Conservation (phyloP, 2,113 vertebrate genomes). For the Cyphomyrus plagiostoma region DNA sequence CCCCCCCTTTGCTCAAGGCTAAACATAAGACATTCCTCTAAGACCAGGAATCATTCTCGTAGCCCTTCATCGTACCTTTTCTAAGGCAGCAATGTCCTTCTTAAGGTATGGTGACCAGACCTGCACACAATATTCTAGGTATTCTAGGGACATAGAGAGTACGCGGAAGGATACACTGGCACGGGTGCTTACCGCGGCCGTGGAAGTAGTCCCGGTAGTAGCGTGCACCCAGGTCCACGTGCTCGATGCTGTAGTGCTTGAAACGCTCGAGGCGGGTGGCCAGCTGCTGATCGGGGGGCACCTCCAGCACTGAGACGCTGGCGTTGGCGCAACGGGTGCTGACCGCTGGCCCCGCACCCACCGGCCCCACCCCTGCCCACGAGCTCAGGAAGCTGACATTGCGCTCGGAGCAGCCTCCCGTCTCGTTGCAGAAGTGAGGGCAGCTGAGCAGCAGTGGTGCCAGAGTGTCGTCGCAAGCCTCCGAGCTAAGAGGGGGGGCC, state of each 20-base stretch:
- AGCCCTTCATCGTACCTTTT: too few species aligned
- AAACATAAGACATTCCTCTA: too few species aligned
- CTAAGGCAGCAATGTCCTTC: too few species aligned
- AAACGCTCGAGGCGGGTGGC: constrained; percentile 58
- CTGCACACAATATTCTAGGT: too few species aligned
- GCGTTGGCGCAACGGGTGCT: constrained; percentile 71
- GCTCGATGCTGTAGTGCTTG: constrained; percentile 78
- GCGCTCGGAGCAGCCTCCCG: constrained; percentile 69
- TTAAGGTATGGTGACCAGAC: too few species aligned
- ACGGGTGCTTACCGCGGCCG: constrained; percentile 59
- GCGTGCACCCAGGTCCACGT: constrained; percentile 80
- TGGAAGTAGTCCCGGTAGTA: constrained; percentile 87
- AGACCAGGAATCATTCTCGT: too few species aligned
- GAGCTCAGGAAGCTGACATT: constrained; percentile 78
- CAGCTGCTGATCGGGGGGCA: constrained; percentile 65
- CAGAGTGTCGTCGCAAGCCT: constrained; percentile 54
- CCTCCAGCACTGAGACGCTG: constrained; percentile 78
- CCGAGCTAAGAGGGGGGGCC: constrained; percentile 48
- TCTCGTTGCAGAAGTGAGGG: constrained; percentile 88
- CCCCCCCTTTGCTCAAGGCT: too few species aligned
- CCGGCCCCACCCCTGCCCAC: constrained; percentile 1
- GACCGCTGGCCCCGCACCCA: constrained; percentile 28
- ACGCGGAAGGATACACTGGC: neutral
- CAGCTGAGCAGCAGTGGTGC: constrained; percentile 80
- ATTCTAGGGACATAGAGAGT: neutral